Base-by-base conservation (phyloP, 2,888 invertebrate genomes). In the Falcaria lacertinaria region DNA sequence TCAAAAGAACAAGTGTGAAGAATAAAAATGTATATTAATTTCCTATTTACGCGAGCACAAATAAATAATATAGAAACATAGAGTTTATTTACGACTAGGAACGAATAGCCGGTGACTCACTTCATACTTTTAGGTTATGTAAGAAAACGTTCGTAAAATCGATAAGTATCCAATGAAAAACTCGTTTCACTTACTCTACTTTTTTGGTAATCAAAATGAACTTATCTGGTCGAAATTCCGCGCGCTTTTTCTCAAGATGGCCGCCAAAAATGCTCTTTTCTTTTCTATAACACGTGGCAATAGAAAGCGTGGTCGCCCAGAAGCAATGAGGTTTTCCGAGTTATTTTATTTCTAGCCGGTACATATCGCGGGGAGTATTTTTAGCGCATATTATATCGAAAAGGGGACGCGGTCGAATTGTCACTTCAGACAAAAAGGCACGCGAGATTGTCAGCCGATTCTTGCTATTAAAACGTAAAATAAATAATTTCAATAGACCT, bases 331-430 rank as follows among this genome's bases (percentile, higher is more conserved):
- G 67, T 73, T 74, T 67, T 67, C 69, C 63, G 61, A 56, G 62
- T 64, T 69, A 72, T 71, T 75, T 81, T 81, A 80, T 80, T 80
- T 75, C 65, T 69, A 71, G 75, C 65, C 69, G 73, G 63, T 69
- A 77, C 80, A 81, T 78, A 80, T 81, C 69, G 73, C 72, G 60
- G 47, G 57, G 35, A 48, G 11, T 80, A 74, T 80, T 74, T 77
- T 67, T 73, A 74, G 74, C 45, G 39, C 46, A 53, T 48, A 65
- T 60, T 56, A 57, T 61, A 67, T 70, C 57, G 57, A 64, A 73
- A 71, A 60, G 66, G 54, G 62, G 65, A 60, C 68, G 58, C 61
- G 54, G 57, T 55, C 54, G 62, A 54, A 67, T 67, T 73, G 69
- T 74, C 64, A 60, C 49, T 48, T 55, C 28, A 41, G 48, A 50